Conservation (phyloP, 2,888 invertebrate species). For the Drosophila subsilvestris region DNA sequence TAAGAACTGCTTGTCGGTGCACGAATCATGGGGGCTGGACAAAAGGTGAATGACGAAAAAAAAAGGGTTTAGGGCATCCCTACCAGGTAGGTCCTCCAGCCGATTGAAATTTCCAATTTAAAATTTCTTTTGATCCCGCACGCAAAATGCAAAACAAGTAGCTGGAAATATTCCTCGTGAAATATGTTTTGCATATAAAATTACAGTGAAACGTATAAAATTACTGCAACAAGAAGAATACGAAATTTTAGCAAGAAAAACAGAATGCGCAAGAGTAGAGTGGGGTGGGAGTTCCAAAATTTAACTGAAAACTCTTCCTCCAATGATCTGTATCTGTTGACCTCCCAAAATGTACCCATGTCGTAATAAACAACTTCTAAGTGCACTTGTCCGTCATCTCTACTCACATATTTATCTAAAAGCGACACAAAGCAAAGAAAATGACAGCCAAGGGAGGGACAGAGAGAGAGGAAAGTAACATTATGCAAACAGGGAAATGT, state of each 20-base stretch:
- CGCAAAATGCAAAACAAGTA: slow-evolving; percentile 50
- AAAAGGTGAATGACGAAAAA: slow-evolving; percentile 17
- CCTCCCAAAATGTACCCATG: neutral
- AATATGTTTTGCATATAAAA: slow-evolving; percentile 57
- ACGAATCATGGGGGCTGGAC: slow-evolving; percentile 39
- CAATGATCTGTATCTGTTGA: slow-evolving; percentile 16
- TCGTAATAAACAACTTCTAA: slow-evolving; percentile 34
- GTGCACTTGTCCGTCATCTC: slow-evolving; percentile 67
- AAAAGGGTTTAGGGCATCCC: neutral
- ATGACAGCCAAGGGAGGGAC: slow-evolving; percentile 32
- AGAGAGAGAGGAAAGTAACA: slow-evolving; percentile 27
- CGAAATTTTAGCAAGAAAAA: slow-evolving; percentile 17
- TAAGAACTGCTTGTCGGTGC: slow-evolving; percentile 16
- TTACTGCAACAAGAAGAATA: slow-evolving; percentile 49
- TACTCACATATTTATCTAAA: slow-evolving; percentile 42
- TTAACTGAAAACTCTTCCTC: neutral
- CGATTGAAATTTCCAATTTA: slow-evolving; percentile 59
- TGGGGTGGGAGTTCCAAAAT: neutral
- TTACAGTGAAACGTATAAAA: slow-evolving; percentile 65
- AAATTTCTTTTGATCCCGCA: slow-evolving; percentile 56
- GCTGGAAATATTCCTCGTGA: slow-evolving; percentile 31
- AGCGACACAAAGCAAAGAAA: slow-evolving; percentile 50
- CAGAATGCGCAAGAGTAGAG: slow-evolving; percentile 7
- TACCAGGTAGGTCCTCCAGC: slow-evolving; percentile 61
- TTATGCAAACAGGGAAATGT: slow-evolving; percentile 57